A percentile compares a stretch with the other conserved stretches of the same genome.
phyloP scores from a whole-genome alignment of 2,797 vertebrate species.

The Nannoperca obscura region DNA sequence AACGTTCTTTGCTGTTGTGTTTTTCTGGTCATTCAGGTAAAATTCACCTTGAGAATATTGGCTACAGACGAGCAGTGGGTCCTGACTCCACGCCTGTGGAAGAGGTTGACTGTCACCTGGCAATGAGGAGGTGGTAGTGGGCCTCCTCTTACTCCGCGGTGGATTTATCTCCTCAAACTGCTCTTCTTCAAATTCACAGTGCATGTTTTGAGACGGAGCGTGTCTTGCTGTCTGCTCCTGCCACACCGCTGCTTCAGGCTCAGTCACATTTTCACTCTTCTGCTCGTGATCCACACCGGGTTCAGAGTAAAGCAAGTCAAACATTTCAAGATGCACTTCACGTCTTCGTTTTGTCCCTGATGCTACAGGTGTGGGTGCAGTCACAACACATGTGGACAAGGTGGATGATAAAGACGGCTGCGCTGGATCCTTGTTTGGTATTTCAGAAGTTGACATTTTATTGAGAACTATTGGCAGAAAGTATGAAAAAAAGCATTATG shows the following conservation, averaged over 20 bases:
- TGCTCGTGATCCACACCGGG: slow-evolving; percentile 13
- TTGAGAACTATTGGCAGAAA: slow-evolving; percentile 65
- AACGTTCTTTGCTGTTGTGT: neutral
- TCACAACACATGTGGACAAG: neutral
- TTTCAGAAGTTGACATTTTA: slow-evolving; percentile 62
- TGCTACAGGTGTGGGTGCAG: slow-evolving; percentile 1
- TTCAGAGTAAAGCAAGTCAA: slow-evolving; percentile 15
- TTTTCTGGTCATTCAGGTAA: slow-evolving; percentile 26
- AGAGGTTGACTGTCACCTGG: slow-evolving; percentile 38
- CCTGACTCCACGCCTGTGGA: slow-evolving; percentile 56
- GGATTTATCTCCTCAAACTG: slow-evolving; percentile 50
- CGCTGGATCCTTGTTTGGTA: slow-evolving; percentile 22
- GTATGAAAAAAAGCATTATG: slow-evolving; percentile 1
- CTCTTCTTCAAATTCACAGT: slow-evolving; percentile 49
- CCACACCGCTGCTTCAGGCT: slow-evolving; percentile 21
- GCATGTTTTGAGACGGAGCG: neutral
- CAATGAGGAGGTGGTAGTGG: slow-evolving; percentile 2
- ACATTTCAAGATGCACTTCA: slow-evolving; percentile 21
- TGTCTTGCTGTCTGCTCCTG: slow-evolving; percentile 1
- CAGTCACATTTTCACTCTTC: slow-evolving; percentile 28
- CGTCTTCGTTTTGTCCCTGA: slow-evolving; percentile 65
- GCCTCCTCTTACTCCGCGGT: slow-evolving; percentile 69
- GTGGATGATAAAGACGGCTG: slow-evolving; percentile 18
- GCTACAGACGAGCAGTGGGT: slow-evolving; percentile 40
- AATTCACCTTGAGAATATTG: slow-evolving; percentile 55